A percentile compares a stretch with the other conserved stretches of the same genome.
Conservation (phyloP, 2,797 vertebrate genomes). For the Sebastes hopkinsi region DNA sequence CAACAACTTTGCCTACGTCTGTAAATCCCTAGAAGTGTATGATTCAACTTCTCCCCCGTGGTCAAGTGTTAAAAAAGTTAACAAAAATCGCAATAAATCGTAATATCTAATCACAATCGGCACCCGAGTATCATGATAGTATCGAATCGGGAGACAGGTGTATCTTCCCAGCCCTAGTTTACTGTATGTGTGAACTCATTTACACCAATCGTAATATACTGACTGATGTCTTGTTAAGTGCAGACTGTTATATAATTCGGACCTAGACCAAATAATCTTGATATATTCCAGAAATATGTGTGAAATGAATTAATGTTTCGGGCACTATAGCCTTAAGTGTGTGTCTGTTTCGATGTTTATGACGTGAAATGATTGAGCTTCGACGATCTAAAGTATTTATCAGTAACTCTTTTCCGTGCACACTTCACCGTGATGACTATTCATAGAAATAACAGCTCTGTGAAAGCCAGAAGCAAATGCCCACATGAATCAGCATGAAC, state of each 20-base stretch:
- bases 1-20: too few species aligned
- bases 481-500: conserved; percentile 4
- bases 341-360: neutral
- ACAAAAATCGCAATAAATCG: too few species aligned
- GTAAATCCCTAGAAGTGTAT: too few species aligned
- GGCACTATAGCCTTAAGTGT: neutral
- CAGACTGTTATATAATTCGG: neutral
- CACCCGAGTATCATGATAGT: too few species aligned
- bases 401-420: neutral
- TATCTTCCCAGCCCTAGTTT: too few species aligned
- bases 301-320: neutral
- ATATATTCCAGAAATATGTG: neutral
- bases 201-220: neutral
- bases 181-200: neutral
- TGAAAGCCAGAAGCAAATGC: conserved; percentile 19
- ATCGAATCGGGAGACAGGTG: too few species aligned
- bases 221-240: neutral
- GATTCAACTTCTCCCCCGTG: too few species aligned
- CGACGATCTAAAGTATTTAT: neutral
- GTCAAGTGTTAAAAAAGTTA: too few species aligned
- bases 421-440: conserved; percentile 28
- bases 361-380: neutral
- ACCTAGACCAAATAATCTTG: neutral
- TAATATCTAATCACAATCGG: too few species aligned
- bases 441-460: conserved; percentile 16